Base-by-base conservation (phyloP, 1,140 invertebrate species). In the Pseudomyrmex sp. region DNA sequence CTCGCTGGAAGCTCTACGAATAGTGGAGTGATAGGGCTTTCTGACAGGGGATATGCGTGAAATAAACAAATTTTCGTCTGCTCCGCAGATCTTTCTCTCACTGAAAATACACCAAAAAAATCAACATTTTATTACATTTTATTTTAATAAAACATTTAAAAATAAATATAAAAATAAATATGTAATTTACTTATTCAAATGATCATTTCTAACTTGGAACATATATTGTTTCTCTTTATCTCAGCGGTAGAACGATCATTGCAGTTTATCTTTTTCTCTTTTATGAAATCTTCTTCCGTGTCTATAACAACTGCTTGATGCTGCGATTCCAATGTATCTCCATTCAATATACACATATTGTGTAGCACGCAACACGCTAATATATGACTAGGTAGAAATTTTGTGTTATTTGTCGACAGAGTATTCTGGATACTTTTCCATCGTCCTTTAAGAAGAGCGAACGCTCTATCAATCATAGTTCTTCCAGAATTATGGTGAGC, bases 351-450 rank as follows among this genome's bases (percentile, higher is more conserved):
- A 48, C 65, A 66, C 18, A 66, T 66, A 50, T 66, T 66, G 44
- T 66, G 65, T 20, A 66, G 12, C 3, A 66, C 65, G 7, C 65
- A 66, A 48, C 65, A 66, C 1, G 65, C 65, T 56, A 72, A 13
- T 58, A 72, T 72, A 35, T 72, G 69, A 44, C 18, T 35, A 13
- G 52, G 13, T 20, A 54, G 10, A 61, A 61, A 61, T 2, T 74
- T 13, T 8, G 61, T 48, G 9, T 48, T 13, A 61, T 46, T 74
- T 9, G 61, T 46, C 48, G 56, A 35, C 23, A 74, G 3, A 2
- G 23, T 1, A 10, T 61, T 18, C 26, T 48, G 15, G 1, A 74
- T 3, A 26, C 72, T 74, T 74, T 10, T 61, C 56, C 72, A 74
- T 3, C 56, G 56, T 23, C 13, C 13, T 74, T 46, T 74, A 48